These are phyloP conservation scores for Trachurus trachurus DNA, from an alignment of 2,797 vertebrate genomes.

Conservation along the genomic window DNA sequence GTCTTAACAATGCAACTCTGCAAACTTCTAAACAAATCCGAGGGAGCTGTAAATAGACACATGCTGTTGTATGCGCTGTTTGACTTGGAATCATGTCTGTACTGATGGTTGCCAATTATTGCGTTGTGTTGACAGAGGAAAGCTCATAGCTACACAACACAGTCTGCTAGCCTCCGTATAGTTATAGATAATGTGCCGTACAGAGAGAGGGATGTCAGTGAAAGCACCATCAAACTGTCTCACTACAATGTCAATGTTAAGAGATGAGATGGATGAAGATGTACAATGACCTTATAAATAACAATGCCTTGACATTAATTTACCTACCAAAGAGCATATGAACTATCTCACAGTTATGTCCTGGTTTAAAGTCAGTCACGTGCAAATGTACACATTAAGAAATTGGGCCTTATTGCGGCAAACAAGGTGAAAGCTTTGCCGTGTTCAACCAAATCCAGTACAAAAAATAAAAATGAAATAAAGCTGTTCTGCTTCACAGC, in stretches of 20 bases:
- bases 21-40: slow-evolving; percentile 15
- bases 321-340: background rate
- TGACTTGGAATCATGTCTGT: slow-evolving; percentile 50
- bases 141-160: slow-evolving; percentile 45
- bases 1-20: background rate
- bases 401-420: background rate
- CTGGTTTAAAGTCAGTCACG: background rate
- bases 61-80: background rate
- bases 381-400: background rate
- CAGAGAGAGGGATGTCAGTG: background rate
- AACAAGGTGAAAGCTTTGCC: background rate
- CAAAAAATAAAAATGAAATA: background rate
- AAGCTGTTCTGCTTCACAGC: background rate
- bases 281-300: background rate
- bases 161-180: slow-evolving; percentile 19
- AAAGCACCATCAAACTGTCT: slow-evolving; percentile 30
- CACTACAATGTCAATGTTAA: slow-evolving; percentile 39
- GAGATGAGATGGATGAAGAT: background rate
- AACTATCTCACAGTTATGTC: background rate
- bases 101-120: slow-evolving; percentile 52
- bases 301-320: background rate
- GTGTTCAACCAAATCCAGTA: background rate
- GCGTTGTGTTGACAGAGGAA: slow-evolving; percentile 32
- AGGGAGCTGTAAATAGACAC: slow-evolving; percentile 22
- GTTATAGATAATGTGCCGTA: slow-evolving; percentile 2